Conservation (phyloP, 2,113 vertebrate genomes). For the Eulemur rufifrons region DNA sequence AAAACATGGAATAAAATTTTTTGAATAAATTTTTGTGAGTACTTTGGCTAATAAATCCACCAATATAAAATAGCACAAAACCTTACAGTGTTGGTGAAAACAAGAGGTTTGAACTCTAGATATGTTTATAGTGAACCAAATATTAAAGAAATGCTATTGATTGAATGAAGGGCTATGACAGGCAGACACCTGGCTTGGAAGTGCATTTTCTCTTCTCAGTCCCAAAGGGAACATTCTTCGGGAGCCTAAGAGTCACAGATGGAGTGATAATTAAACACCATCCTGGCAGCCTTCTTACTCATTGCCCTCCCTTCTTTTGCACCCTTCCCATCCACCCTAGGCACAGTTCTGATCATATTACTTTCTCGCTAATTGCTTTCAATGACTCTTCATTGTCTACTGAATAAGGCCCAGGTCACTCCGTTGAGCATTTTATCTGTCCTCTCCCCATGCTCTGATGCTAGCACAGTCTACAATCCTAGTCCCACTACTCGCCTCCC, state of each 20-base stretch:
- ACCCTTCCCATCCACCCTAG: not conserved
- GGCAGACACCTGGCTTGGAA: not conserved
- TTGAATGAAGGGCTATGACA: not conserved
- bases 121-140: not conserved
- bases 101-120: not conserved
- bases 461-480: not conserved
- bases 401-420: not conserved
- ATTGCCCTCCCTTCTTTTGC: not conserved
- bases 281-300: not conserved
- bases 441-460: not conserved
- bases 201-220: not conserved
- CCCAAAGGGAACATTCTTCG: not conserved
- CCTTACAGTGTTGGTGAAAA: not conserved
- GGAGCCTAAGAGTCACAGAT: not conserved
- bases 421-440: not conserved
- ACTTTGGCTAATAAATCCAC: not conserved
- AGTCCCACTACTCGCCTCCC: not conserved
- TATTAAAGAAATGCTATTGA: not conserved
- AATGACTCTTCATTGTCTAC: not conserved
- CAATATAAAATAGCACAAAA: not conserved
- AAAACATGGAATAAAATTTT: not conserved
- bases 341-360: not conserved
- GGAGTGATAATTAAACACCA: not conserved
- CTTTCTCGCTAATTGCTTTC: not conserved
- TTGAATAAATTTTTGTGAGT: not conserved